Percentiles rank a stretch among this genome's conserved stretches.
Conservation (phyloP, 2,888 invertebrate genomes). For the Epiblema foenella region DNA sequence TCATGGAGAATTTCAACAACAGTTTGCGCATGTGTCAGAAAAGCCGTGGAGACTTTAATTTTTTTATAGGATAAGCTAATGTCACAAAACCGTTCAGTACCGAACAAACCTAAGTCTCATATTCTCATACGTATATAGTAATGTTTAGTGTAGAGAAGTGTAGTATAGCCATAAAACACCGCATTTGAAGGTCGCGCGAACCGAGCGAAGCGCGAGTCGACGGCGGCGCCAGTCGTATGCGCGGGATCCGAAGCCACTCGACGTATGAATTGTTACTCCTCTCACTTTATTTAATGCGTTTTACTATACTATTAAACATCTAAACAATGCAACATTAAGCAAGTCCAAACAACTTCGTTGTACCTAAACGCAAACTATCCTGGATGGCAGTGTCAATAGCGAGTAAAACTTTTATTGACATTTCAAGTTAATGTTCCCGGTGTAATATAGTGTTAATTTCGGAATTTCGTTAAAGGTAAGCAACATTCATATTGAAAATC, state of each 20-base stretch:
- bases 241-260: conserved; percentile 57
- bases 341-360: background rate
- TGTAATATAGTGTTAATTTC: conserved; percentile 18
- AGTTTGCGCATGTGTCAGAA: too few species aligned
- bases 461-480: conserved; percentile 23
- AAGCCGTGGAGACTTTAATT: too few species aligned
- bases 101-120: background rate
- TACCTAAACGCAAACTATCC: background rate
- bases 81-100: conserved; percentile 19
- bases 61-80: conserved; percentile 5
- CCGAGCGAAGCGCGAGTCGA: conserved; percentile 30
- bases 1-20: too few species aligned
- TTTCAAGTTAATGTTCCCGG: conserved; percentile 21
- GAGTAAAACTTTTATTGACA: conserved; percentile 21
- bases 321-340: conserved; percentile 1
- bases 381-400: conserved; percentile 3
- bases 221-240: conserved; percentile 63
- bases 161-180: conserved; percentile 9
- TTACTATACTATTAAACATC: conserved; percentile 3
- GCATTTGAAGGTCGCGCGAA: conserved; percentile 43
- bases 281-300: background rate
- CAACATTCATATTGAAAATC: background rate
- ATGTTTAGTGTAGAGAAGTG: conserved; percentile 8
- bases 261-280: conserved; percentile 55
- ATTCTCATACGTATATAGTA: too few species aligned